phyloP scores from a whole-genome alignment of 2,888 invertebrate genomes.

The Leucophenga maculata region DNA sequence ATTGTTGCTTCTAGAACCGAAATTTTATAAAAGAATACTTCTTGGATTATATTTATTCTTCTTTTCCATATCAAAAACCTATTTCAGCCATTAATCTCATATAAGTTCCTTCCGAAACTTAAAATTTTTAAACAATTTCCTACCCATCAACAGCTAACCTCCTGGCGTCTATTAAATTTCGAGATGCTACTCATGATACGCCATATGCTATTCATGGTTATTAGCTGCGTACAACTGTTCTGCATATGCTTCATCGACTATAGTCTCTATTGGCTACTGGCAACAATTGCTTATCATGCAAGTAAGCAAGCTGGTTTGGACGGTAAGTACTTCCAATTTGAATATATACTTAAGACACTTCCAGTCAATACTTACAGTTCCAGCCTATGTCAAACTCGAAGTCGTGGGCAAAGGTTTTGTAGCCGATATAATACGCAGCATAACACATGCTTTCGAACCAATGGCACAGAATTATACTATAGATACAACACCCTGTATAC shows the following conservation, averaged over 20 bases:
- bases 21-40: too few species aligned
- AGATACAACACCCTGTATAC: slow-evolving; percentile 81
- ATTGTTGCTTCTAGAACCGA: background rate
- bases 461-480: slow-evolving; percentile 73
- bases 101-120: too few species aligned
- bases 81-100: too few species aligned
- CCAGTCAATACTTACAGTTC: slow-evolving; percentile 62
- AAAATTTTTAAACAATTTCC: background rate
- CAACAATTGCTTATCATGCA: slow-evolving; percentile 73
- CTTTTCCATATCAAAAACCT: too few species aligned
- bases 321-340: slow-evolving; percentile 53
- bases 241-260: slow-evolving; percentile 85
- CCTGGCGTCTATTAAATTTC: slow-evolving; percentile 53
- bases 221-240: slow-evolving; percentile 80
- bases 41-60: too few species aligned
- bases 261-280: slow-evolving; percentile 84
- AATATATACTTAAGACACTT: background rate
- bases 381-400: slow-evolving; percentile 75
- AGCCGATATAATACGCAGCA: slow-evolving; percentile 77
- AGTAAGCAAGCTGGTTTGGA: slow-evolving; percentile 72
- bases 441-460: slow-evolving; percentile 77
- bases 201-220: slow-evolving; percentile 75
- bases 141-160: slow-evolving; percentile 56
- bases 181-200: slow-evolving; percentile 60
- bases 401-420: slow-evolving; percentile 80